Conservation (phyloP, 2,113 vertebrate genomes). For the Chinchilla lanigera region DNA sequence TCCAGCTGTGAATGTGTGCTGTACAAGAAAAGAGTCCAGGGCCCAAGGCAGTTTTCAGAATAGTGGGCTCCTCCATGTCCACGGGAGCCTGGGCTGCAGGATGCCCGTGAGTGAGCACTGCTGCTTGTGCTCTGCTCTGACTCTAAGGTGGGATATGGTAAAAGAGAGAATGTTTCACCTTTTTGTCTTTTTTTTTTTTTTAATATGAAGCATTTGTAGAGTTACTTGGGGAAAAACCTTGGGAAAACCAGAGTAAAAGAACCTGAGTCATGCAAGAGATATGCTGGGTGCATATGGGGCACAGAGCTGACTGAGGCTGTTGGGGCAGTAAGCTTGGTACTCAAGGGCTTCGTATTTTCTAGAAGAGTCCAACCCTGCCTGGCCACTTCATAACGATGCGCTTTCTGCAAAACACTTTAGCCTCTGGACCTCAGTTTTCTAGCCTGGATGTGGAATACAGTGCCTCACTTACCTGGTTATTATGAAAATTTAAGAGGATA, state of each 20-base stretch:
- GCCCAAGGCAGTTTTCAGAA: neutral
- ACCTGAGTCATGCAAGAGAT: neutral
- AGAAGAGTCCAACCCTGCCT: neutral
- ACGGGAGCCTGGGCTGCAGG: neutral
- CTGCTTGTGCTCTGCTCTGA: neutral
- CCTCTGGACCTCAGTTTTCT: neutral
- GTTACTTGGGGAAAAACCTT: neutral
- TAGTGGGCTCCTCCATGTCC: neutral
- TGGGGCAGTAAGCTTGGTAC: neutral
- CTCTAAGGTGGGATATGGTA: accelerated
- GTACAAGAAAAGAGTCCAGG: neutral
- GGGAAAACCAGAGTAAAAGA: neutral
- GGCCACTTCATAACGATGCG: neutral
- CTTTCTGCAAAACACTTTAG: neutral
- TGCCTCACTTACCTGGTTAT: neutral
- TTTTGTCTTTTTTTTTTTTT: neutral
- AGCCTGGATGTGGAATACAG: neutral
- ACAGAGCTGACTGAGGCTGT: neutral
- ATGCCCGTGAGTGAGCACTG: accelerated
- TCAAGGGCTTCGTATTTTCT: neutral
- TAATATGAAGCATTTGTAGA: neutral
- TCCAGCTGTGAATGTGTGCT: neutral
- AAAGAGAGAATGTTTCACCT: neutral
- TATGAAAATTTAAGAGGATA: constrained; percentile 20
- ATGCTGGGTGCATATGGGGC: neutral